phyloP scores from a whole-genome alignment of 2,113 vertebrate genomes.

The Oryzias melastigma region DNA sequence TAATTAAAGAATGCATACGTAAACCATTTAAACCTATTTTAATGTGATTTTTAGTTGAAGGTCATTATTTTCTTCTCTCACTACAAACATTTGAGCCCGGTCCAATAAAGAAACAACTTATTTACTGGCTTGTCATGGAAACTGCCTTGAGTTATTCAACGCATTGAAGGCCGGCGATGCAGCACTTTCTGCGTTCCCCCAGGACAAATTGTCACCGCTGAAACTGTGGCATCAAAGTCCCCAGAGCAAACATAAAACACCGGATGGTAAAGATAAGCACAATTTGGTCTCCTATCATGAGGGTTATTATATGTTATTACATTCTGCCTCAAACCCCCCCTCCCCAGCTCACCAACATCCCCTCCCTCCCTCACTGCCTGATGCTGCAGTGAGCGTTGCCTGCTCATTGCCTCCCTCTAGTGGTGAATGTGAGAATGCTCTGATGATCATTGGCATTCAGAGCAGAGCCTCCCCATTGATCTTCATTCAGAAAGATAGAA shows the following conservation, averaged over 20 bases:
- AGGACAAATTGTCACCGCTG: conserved; percentile 29
- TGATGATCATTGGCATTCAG: conserved; percentile 65
- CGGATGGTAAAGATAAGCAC: conserved; percentile 13
- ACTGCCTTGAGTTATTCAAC: conserved; percentile 11
- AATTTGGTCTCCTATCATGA: conserved; percentile 10
- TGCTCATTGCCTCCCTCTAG: conserved; percentile 45
- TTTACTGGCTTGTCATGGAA: neutral
- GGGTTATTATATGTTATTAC: conserved; percentile 14
- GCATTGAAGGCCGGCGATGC: conserved; percentile 34
- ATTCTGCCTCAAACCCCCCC: too few relatives aligned
- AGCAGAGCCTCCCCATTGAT: conserved; percentile 62
- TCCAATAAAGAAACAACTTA: too few relatives aligned
- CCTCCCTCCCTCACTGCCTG: conserved; percentile 2
- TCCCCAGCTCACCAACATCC: too few relatives aligned
- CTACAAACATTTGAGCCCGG: too few relatives aligned
- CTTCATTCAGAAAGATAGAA: conserved; percentile 66
- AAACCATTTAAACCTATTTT: too few relatives aligned
- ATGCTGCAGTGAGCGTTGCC: conserved; percentile 39
- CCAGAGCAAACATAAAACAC: conserved; percentile 15
- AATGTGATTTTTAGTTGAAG: too few relatives aligned
- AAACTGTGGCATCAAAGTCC: conserved; percentile 12
- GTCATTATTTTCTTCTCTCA: too few relatives aligned
- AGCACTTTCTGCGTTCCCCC: conserved; percentile 35
- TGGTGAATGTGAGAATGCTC: conserved; percentile 26
- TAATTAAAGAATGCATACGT: too few relatives aligned